Base-by-base conservation (phyloP, 1,140 invertebrate species). In the Cylas formicarius region DNA sequence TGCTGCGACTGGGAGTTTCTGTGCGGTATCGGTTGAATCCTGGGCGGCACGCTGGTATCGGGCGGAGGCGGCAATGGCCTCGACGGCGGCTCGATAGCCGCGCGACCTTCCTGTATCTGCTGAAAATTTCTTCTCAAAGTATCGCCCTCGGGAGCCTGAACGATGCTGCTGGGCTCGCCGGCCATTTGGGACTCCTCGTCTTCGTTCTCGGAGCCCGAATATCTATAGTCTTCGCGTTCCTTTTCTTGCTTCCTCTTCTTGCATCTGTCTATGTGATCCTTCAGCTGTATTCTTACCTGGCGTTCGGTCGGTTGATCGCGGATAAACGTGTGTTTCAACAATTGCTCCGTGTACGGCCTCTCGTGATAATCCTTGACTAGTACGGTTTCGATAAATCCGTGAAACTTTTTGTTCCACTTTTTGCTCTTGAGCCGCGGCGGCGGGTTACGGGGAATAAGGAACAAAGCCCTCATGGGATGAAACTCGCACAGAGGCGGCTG, bases 401-500 rank as follows among this genome's bases (percentile, higher is more conserved):
- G 90, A 71, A 95, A 95, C 68, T 94, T 93, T 67, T 90, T 92
- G 40, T 85, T 89, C 96, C 96, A 99, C 67, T 98, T 98, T 70
- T 96, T 97, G 21, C 90, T 94, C 67, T 96, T 97, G 50, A 99
- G 78, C 60, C 94, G 76, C 20, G 96, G 96, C 16, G 48, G 48
- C 10, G 48, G 48, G 24, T 50, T 50, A 21, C 48, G 33, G 4
- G 48, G 48, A 17, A 50, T 50, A 8, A 50, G 26, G 21, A 50
- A 50, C 48, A 56, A 39, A 2, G 95, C 81, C 23, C 97, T 78
- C 96, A 99, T 99, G 23, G 97, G 97, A 80, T 99, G 97, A 66
- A 99, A 81, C 77, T 99, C 97, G 77, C 87, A 93, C 52, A 96
- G 78, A 57, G 93, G 97, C 41, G 97, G 97, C 71, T 98, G 95